phyloP scores from a whole-genome alignment of 2,113 vertebrate genomes.

The Brachyhypopomus occidentalis region DNA sequence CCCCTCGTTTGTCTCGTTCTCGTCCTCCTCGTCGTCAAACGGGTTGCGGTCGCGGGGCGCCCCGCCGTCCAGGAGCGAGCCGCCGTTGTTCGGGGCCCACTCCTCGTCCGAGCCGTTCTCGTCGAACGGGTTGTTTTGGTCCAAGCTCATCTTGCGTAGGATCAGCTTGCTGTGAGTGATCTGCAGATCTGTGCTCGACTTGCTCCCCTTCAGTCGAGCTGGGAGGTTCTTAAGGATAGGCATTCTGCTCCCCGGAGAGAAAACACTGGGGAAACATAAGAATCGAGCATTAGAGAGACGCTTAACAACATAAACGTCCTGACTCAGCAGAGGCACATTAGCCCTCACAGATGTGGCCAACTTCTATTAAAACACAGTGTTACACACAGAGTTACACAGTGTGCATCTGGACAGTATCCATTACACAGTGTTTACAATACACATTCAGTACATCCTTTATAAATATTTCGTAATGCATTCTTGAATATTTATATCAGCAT shows the following conservation, averaged over 20 bases:
- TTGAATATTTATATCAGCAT: too few species aligned
- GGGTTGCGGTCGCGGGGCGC: conserved; percentile 75
- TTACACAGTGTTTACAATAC: too few species aligned
- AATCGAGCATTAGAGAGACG: conserved; percentile 15
- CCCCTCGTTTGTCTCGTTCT: conserved; percentile 76
- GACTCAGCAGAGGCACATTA: background rate
- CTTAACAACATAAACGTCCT: background rate
- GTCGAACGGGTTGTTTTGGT: conserved; percentile 76
- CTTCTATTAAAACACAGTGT: too few species aligned
- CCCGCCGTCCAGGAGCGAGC: conserved; percentile 69
- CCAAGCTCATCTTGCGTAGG: conserved; percentile 76
- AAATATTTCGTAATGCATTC: too few species aligned
- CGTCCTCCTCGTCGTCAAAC: conserved; percentile 77
- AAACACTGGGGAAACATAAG: conserved; percentile 49
- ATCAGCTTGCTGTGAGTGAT: conserved; percentile 69
- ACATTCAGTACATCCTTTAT: too few species aligned
- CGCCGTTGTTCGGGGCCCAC: conserved; percentile 66
- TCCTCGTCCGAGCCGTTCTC: conserved; percentile 54
- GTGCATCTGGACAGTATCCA: too few species aligned
- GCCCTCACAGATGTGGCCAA: background rate
- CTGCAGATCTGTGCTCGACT: conserved; percentile 64
- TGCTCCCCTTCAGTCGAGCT: conserved; percentile 69
- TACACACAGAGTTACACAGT: too few species aligned
- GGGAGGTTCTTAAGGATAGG: conserved; percentile 81
- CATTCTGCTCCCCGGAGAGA: conserved; percentile 68